Base-by-base conservation (phyloP, 2,113 vertebrate genomes). In the Galeopterus variegatus region DNA sequence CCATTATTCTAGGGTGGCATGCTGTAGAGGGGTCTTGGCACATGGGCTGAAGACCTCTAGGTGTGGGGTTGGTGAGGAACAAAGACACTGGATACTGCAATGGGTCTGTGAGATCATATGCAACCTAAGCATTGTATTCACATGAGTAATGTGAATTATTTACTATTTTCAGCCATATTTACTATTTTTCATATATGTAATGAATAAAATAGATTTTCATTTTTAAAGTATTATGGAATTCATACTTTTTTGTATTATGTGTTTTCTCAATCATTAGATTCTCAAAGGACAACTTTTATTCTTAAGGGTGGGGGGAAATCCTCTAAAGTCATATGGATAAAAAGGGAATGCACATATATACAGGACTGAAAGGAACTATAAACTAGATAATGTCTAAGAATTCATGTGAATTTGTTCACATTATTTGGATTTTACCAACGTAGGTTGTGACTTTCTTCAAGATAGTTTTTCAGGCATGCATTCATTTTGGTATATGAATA, bases 181-280 rank as follows among this genome's bases (percentile, higher is more conserved):
- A 33, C 54, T 90, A 26, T 80, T 81, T 92, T 76, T 60, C 50
- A 50, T 75, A 45, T 21, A 65, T 69, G 6, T 41, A 48, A 70
- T 64, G 75, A 52, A 13, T 90, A 58, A 93, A 90, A 80, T 56
- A n/a, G 24, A 28, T 92, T 80, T 90, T 76, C 26, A 91, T 67
- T 67, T 95, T 72, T n/a, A 82, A 87, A 72, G 15, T 5, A n/a
- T 58, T 65, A 24, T 58, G 41, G 50, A 73, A 93, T 85, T 54
- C 50, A 69, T 48, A 62, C 28, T 75, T 80, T 13, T 92, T 82
- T 83, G 6, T 36, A 60, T 72, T 72, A n/a, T 64, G 12, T 45
- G 4, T 88, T 82, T 80, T 82, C 52, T 81, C 41, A 67, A n/a
- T 64, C 21, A 72, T 24, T 70, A 18, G 36, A 72, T 64, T 93